These are phyloP conservation scores for Tyria jacobaeae DNA, from an alignment of 2,888 invertebrate genomes.

Conservation along the genomic window DNA sequence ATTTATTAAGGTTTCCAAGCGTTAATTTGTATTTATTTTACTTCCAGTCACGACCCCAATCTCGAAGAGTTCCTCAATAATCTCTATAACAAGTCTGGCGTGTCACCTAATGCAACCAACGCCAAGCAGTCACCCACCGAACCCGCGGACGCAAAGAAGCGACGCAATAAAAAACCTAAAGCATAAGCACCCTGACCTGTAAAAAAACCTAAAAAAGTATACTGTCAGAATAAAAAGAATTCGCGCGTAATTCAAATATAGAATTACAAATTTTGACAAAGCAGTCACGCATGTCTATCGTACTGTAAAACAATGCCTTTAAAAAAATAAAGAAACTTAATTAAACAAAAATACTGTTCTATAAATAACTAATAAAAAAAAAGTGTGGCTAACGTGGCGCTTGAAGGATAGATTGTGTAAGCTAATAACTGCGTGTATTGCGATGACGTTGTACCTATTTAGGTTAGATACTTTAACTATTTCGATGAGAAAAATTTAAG, in stretches of 20 bases:
- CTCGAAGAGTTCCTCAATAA: conserved; percentile 94
- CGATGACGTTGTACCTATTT: conserved; percentile 56
- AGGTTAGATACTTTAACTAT: conserved; percentile 52
- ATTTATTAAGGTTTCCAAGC: too few species aligned
- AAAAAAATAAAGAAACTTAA: conserved; percentile 40
- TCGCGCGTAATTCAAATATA: conserved; percentile 47
- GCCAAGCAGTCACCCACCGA: conserved; percentile 52
- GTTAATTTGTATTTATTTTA: neutral
- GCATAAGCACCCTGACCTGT: conserved; percentile 50
- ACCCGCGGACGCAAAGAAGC: conserved; percentile 65
- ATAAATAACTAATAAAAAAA: conserved; percentile 42
- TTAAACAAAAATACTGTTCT: conserved; percentile 43
- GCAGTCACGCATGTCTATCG: conserved; percentile 41
- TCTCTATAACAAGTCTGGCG: conserved; percentile 89
- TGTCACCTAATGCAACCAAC: conserved; percentile 60
- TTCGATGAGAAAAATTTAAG: conserved; percentile 40
- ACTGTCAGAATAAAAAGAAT: conserved; percentile 45
- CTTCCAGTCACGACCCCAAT: conserved; percentile 89
- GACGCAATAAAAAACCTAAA: conserved; percentile 78
- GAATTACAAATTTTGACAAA: conserved; percentile 37
- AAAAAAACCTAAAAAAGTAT: conserved; percentile 31
- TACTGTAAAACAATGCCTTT: conserved; percentile 56
- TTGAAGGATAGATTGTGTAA: conserved; percentile 44
- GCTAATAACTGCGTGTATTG: conserved; percentile 47
- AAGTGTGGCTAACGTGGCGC: conserved; percentile 45